These are phyloP conservation scores for Morinoia aosen DNA, from an alignment of 2,888 invertebrate genomes.

Conservation along the genomic window DNA sequence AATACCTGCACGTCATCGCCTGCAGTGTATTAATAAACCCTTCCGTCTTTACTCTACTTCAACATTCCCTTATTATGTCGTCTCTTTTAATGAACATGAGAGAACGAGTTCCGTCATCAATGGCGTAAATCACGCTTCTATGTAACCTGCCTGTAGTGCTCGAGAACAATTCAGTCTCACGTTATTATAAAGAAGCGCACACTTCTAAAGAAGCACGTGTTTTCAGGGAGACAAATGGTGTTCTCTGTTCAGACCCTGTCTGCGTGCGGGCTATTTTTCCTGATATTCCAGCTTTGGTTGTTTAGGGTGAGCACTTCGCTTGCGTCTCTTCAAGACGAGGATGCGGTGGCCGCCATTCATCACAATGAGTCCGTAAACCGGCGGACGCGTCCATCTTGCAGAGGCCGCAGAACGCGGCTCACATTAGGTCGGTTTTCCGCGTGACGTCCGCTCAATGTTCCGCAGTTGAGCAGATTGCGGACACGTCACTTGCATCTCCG, in stretches of 20 bases:
- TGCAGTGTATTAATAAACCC: background rate
- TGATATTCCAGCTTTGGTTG: background rate
- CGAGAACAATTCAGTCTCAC: background rate
- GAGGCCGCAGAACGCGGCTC: background rate
- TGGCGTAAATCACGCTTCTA: background rate
- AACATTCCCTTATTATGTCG: background rate
- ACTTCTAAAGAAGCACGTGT: background rate
- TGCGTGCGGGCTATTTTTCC: background rate
- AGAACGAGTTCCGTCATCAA: background rate
- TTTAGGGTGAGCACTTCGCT: background rate
- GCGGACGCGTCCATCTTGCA: background rate
- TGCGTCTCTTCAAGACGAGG: background rate
- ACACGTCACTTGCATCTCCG: constrained; percentile 14
- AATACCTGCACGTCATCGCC: background rate
- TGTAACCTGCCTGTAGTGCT: background rate
- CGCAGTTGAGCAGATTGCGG: background rate
- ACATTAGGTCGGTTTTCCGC: constrained; percentile 31
- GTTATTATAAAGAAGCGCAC: background rate
- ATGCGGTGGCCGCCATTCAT: background rate
- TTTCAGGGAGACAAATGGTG: background rate
- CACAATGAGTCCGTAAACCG: background rate
- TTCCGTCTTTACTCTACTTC: background rate
- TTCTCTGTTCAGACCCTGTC: background rate
- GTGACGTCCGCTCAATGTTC: constrained; percentile 20
- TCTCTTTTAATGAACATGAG: background rate